A percentile compares a stretch with the other conserved stretches of the same genome.
phyloP scores from a whole-genome alignment of 2,113 vertebrate species.

The Corythoichthys intestinalis region DNA sequence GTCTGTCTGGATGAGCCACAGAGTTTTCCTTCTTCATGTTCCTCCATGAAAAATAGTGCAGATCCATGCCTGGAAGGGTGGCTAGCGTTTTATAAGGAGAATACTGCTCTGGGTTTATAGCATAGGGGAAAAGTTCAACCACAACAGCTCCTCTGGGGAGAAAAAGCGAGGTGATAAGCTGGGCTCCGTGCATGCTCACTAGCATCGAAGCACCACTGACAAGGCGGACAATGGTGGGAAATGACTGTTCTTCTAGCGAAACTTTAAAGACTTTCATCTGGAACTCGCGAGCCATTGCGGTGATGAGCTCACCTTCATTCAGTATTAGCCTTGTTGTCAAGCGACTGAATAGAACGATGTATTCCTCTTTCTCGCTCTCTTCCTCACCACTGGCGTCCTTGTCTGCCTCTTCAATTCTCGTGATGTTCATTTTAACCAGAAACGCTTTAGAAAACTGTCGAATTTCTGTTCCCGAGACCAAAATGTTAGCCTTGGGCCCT shows the following conservation, averaged over 20 bases:
- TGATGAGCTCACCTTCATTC: slow-evolving; percentile 91
- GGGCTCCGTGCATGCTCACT: slow-evolving; percentile 96
- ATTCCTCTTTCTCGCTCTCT: slow-evolving; percentile 75
- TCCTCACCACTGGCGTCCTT: slow-evolving; percentile 58
- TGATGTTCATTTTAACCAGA: slow-evolving; percentile 82
- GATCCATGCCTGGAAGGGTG: slow-evolving; percentile 90
- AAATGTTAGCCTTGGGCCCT: slow-evolving; percentile 93
- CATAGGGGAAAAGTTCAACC: slow-evolving; percentile 93
- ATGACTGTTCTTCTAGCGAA: slow-evolving; percentile 88
- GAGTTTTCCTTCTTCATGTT: slow-evolving; percentile 84
- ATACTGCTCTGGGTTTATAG: slow-evolving; percentile 93
- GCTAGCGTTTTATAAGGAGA: slow-evolving; percentile 92
- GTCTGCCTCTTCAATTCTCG: slow-evolving; percentile 50
- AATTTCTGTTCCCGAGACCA: slow-evolving; percentile 92
- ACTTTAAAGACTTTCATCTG: slow-evolving; percentile 91
- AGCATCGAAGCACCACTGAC: slow-evolving; percentile 87
- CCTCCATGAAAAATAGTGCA: slow-evolving; percentile 91
- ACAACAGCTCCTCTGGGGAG: slow-evolving; percentile 86
- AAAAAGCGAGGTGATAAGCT: slow-evolving; percentile 88
- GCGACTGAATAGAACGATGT: slow-evolving; percentile 90
- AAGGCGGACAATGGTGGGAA: slow-evolving; percentile 80
- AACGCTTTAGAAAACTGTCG: slow-evolving; percentile 84
- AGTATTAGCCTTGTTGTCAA: slow-evolving; percentile 88
- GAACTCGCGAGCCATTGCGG: slow-evolving; percentile 90
- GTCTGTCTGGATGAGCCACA: slow-evolving; percentile 79